Evolutionary conservation across 2,888 invertebrate genomes (phyloP).

Genomic region (Oligia latruncula): DNA sequence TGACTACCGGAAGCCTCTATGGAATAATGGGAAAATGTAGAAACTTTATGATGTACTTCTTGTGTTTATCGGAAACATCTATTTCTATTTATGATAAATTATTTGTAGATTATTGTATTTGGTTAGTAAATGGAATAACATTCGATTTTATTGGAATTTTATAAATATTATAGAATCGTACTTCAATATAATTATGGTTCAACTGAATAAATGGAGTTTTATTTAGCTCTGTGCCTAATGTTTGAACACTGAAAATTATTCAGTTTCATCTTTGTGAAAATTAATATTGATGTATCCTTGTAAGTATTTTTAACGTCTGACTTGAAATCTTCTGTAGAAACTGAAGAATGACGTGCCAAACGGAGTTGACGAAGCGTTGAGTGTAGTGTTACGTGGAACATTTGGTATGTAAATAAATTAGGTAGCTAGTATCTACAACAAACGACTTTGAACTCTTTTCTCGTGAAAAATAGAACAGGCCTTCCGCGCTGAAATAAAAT

Average conservation of each 20-base stretch:
- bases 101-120: not conserved
- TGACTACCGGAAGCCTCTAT: slow-evolving; percentile 47
- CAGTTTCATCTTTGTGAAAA: slow-evolving; percentile 37
- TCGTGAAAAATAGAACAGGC: slow-evolving; percentile 61
- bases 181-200: not conserved
- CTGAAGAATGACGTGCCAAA: slow-evolving; percentile 49
- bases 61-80: slow-evolving; percentile 42
- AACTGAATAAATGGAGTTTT: not conserved
- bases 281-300: slow-evolving; percentile 36
- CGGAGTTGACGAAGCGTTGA: slow-evolving; percentile 57
- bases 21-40: slow-evolving; percentile 37
- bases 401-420: slow-evolving; percentile 57
- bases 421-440: slow-evolving; percentile 30
- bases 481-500: slow-evolving; percentile 60
- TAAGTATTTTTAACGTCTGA: slow-evolving; percentile 43
- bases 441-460: slow-evolving; percentile 55
- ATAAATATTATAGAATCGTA: not conserved
- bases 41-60: slow-evolving; percentile 33
- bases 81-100: slow-evolving; percentile 30
- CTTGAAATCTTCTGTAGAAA: slow-evolving; percentile 50
- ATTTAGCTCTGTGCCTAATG: not conserved
- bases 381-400: slow-evolving; percentile 55
- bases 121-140: not conserved
- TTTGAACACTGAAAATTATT: slow-evolving; percentile 12
- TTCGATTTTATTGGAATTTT: not conserved